These are phyloP conservation scores for Pentalonia nigronervosa DNA, from an alignment of 1,140 invertebrate genomes.

Conservation along the genomic window DNA sequence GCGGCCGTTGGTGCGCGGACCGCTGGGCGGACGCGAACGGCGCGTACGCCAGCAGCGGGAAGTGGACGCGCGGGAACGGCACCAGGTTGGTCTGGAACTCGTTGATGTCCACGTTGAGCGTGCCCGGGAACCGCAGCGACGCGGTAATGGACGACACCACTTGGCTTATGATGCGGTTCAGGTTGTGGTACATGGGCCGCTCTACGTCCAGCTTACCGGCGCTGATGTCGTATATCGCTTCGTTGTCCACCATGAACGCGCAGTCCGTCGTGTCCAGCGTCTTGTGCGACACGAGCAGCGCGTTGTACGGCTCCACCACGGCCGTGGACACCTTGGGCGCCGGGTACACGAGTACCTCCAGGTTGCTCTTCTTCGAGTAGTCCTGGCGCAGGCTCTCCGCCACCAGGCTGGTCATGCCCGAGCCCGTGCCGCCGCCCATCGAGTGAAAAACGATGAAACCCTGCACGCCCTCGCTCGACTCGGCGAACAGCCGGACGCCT, in stretches of 20 bases:
- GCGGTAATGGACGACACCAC: constrained; percentile 68
- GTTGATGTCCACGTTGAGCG: constrained; percentile 71
- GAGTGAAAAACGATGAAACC: constrained; percentile 80
- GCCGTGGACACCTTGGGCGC: constrained; percentile 60
- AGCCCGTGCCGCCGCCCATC: constrained; percentile 83
- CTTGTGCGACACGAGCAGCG: constrained; percentile 73
- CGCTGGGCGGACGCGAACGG: constrained; percentile 83
- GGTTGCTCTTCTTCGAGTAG: constrained; percentile 74
- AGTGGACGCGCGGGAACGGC: constrained; percentile 71
- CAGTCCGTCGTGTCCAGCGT: constrained; percentile 73
- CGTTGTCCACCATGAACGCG: constrained; percentile 74
- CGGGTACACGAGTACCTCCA: constrained; percentile 58
- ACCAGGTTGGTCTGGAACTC: constrained; percentile 77
- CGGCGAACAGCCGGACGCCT: constrained; percentile 3
- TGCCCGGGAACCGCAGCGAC: constrained; percentile 70
- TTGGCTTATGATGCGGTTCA: constrained; percentile 70
- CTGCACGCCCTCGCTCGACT: constrained; percentile 1
- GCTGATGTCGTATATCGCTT: constrained; percentile 75
- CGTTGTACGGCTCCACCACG: constrained; percentile 74
- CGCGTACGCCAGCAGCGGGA: constrained; percentile 79
- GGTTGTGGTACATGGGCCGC: constrained; percentile 70
- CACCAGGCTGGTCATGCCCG: constrained; percentile 80
- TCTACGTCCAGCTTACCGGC: constrained; percentile 68
- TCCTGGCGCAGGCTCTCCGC: constrained; percentile 80
- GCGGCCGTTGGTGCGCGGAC: constrained; percentile 80